A percentile compares a stretch with the other conserved stretches of the same genome.
Conservation (phyloP, 2,888 invertebrate genomes). For the Sinohyriopsis cumingii region DNA sequence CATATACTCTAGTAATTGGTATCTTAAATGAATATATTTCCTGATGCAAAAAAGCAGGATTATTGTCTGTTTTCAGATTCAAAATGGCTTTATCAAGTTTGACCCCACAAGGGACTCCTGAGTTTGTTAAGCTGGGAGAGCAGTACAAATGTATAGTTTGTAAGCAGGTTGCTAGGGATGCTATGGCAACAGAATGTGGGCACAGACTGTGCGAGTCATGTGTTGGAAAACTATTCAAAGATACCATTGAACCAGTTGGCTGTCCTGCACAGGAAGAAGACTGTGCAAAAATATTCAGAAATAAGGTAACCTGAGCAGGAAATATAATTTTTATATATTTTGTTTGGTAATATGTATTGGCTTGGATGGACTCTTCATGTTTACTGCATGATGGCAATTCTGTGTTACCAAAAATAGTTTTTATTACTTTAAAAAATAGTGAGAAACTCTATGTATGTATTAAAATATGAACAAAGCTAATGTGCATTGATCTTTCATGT, state of each 20-base stretch:
- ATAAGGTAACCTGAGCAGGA: conserved; percentile 29
- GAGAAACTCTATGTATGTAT: too few relatives aligned
- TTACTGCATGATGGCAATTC: too few relatives aligned
- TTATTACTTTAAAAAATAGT: too few relatives aligned
- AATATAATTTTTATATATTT: not conserved
- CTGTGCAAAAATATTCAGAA: conserved; percentile 32
- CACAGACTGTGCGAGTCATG: conserved; percentile 47
- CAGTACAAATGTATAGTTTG: conserved; percentile 31
- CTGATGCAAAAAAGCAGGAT: too few relatives aligned
- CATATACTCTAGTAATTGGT: too few relatives aligned
- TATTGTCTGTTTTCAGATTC: too few relatives aligned
- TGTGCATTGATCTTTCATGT: too few relatives aligned
- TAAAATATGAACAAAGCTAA: too few relatives aligned
- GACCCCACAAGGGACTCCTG: conserved; percentile 24
- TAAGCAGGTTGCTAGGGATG: conserved; percentile 29
- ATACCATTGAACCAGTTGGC: conserved; percentile 16
- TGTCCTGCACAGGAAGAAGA: conserved; percentile 55
- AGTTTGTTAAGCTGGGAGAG: conserved; percentile 26
- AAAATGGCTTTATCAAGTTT: conserved; percentile 4
- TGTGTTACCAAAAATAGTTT: too few relatives aligned
- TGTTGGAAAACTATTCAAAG: conserved; percentile 24
- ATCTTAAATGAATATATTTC: too few relatives aligned
- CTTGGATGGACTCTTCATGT: too few relatives aligned
- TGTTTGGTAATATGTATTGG: too few relatives aligned
- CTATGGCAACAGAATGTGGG: conserved; percentile 48